Base-by-base conservation (phyloP, 2,797 vertebrate species). In the Enteromius fasciolatus region DNA sequence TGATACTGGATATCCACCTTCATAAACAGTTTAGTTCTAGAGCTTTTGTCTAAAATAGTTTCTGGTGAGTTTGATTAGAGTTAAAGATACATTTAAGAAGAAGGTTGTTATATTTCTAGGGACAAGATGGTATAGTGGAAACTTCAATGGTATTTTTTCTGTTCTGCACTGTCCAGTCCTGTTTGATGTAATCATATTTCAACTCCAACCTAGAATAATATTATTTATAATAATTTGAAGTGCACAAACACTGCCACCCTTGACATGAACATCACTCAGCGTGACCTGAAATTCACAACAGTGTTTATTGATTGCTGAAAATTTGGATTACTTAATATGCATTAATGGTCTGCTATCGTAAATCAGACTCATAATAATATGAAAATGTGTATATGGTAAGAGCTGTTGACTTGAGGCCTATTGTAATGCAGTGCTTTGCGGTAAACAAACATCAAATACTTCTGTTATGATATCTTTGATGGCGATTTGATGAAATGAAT, bases 401-500 rank as follows among this genome's bases (percentile, higher is more conserved):
- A 36, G 6, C 61, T 50, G 20, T 36, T 78, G 18, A 66, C 11
- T 46, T 12, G 0, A 10, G 36, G 54, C 6, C 9, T 28, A 44
- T 15, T 72, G n/a, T 59, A 41, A 63, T 46, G 14, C 39, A 64
- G 25, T 77, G 17, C 18, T 10, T 20, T 46, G 25, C 10, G 15
- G 54, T 12, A 17, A 61, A 44, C 4, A 25, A 44, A 28, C 15
- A 41, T 61, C 11, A 44, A 15, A 41, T 25, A 18, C 8, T 61
- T 61, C 39, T 10, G 52, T 76, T 76, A 76, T 76, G 44, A 46
- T 61, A 18, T 61, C 4, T 67, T 52, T 52, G 8, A 39, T 25
- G 8, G 46, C 2, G 15, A 68, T 52, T 41, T 48, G n/a, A 68
- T 41, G 1, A 68, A 67, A 68, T 41, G 9, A 46, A n/a, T 46